These are phyloP conservation scores for Hirudo medicinalis DNA, from an alignment of 1,140 invertebrate species.

Conservation along the genomic window DNA sequence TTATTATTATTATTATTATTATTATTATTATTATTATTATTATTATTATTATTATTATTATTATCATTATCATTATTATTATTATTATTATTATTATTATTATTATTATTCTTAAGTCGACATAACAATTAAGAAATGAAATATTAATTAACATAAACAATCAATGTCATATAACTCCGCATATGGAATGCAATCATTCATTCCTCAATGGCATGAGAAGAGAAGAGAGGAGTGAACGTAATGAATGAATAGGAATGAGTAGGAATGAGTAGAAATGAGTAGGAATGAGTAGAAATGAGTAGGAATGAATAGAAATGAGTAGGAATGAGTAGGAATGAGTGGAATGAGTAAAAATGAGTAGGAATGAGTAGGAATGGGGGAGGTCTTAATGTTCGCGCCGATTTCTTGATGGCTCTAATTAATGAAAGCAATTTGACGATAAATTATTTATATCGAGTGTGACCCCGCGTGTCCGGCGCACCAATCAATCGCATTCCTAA, in stretches of 20 bases:
- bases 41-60: not conserved
- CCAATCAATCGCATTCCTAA: conserved; percentile 14
- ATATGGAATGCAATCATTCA: not conserved
- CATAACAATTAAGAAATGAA: not conserved
- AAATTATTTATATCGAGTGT: conserved; percentile 12
- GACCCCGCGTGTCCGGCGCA: not conserved
- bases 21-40: not conserved
- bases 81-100: not conserved
- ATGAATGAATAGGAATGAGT: not conserved
- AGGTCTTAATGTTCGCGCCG: not conserved
- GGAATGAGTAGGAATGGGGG: conserved; percentile 5
- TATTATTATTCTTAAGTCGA: too few species aligned
- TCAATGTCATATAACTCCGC: not conserved
- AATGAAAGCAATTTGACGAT: conserved; percentile 11
- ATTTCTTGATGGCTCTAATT: conserved; percentile 2
- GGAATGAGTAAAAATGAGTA: not conserved
- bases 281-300: not conserved
- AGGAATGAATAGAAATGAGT: too few species aligned
- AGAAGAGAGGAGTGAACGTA: not conserved
- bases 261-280: conserved; percentile 3
- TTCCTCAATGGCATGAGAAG: not conserved
- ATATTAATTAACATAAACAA: not conserved
- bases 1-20: not conserved
- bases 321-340: not conserved
- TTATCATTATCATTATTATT: not conserved